A percentile compares a stretch with the other conserved stretches of the same genome.
phyloP scores from a whole-genome alignment of 2,113 vertebrate genomes.

The Merops nubicus region DNA sequence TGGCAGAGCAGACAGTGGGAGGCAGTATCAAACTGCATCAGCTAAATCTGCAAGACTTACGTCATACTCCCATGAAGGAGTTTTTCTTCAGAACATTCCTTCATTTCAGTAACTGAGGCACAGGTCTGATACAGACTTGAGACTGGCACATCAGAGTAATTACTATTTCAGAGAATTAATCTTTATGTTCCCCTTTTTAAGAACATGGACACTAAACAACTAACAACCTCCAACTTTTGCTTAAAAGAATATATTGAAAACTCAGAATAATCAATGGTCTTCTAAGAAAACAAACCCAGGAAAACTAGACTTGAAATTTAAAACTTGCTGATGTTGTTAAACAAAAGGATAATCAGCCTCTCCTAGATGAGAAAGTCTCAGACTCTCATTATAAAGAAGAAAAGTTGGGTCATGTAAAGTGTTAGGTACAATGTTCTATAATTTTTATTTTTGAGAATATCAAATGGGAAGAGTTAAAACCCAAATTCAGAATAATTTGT shows the following conservation, averaged over 20 bases:
- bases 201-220: neutral
- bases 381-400: neutral
- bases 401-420: neutral
- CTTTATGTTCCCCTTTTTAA: neutral
- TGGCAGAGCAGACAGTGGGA: constrained; percentile 58
- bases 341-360: neutral
- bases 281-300: neutral
- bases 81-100: neutral
- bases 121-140: neutral
- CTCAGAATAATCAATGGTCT: neutral
- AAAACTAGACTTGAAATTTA: neutral
- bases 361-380: neutral
- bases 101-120: neutral
- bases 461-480: neutral
- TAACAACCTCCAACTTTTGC: neutral
- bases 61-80: neutral
- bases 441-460: neutral
- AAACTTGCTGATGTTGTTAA: neutral
- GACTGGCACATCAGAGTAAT: neutral
- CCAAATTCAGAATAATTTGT: neutral
- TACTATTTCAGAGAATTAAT: neutral
- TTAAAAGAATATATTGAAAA: neutral
- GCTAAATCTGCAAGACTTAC: neutral
- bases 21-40: constrained; percentile 46
- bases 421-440: neutral